Conservation (phyloP, 2,888 invertebrate genomes). For the Drosophila mayaguana region DNA sequence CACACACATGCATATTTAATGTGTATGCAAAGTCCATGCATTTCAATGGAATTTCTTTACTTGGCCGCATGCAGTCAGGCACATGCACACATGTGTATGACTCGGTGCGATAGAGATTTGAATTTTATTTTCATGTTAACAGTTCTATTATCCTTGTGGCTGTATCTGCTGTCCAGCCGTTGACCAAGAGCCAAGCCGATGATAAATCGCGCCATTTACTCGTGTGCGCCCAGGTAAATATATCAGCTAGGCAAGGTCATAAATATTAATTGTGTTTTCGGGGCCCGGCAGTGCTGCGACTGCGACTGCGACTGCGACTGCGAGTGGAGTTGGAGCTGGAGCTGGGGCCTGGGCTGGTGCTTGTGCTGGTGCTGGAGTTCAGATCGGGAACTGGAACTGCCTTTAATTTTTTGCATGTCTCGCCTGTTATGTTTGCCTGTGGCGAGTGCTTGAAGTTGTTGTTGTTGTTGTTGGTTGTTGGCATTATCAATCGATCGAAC, state of each 20-base stretch:
- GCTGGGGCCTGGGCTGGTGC: neutral
- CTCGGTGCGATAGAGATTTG: conserved; percentile 47
- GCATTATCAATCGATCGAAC: conserved; percentile 80
- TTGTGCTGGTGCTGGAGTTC: conserved; percentile 1
- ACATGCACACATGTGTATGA: neutral
- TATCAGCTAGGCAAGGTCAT: conserved; percentile 79
- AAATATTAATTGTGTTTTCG: conserved; percentile 78
- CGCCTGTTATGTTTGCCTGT: conserved; percentile 56
- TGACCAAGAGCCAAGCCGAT: conserved; percentile 38
- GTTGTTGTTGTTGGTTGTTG: conserved; percentile 51
- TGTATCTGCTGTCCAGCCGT: conserved; percentile 49
- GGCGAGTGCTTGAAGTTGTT: conserved; percentile 53
- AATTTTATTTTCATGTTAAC: conserved; percentile 75
- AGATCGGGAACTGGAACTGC: conserved; percentile 56
- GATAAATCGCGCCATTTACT: conserved; percentile 77
- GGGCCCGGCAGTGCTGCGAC: conserved; percentile 21
- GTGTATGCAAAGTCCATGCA: conserved; percentile 16
- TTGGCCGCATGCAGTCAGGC: conserved; percentile 31
- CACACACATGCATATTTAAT: conserved; percentile 37
- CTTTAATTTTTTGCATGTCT: conserved; percentile 71
- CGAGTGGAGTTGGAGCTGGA: neutral
- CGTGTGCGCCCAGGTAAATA: conserved; percentile 79
- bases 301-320: conserved; percentile 7
- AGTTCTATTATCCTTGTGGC: conserved; percentile 78
- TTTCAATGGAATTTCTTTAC: conserved; percentile 55